Evolutionary conservation across 2,113 vertebrate species (phyloP).

Genomic region (Bujurquina vittata): DNA sequence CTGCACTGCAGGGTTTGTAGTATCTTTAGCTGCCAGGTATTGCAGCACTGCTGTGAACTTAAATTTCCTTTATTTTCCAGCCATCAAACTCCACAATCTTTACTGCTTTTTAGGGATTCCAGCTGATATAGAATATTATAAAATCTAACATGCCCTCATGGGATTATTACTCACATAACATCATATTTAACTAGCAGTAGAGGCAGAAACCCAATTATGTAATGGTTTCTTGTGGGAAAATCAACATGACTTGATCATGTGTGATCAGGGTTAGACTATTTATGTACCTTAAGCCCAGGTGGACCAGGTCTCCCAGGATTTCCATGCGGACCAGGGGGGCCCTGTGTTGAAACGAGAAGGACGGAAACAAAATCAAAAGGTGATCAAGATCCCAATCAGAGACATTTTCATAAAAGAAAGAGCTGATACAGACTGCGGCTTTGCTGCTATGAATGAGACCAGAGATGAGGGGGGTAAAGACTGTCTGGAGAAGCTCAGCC

Average conservation of each 20-base stretch:
- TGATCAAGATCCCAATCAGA: conserved; percentile 42
- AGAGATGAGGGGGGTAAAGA: conserved; percentile 2
- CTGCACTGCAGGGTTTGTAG: neutral
- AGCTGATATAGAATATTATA: conserved; percentile 23
- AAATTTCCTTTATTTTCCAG: conserved; percentile 5
- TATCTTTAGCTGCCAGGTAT: conserved; percentile 11
- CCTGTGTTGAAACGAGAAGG: conserved; percentile 56
- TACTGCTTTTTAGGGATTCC: conserved; percentile 36
- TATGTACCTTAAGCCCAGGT: conserved; percentile 72
- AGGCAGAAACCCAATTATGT: neutral
- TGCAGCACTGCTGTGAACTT: conserved; percentile 27
- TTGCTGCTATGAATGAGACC: conserved; percentile 39
- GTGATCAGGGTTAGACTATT: neutral
- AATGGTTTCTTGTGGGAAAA: conserved; percentile 35
- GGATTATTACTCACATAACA: neutral
- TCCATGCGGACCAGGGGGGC: conserved; percentile 71
- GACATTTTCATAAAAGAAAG: conserved; percentile 30
- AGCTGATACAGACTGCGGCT: conserved; percentile 27
- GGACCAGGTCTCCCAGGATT: conserved; percentile 74
- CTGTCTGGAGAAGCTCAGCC: conserved; percentile 64
- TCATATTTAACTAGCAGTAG: neutral
- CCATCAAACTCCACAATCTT: conserved; percentile 19
- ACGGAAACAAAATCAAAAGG: conserved; percentile 35
- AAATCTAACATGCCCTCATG: conserved; percentile 20
- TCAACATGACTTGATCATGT: neutral